A percentile compares a stretch with the other conserved stretches of the same genome.
phyloP scores from a whole-genome alignment of 1,140 invertebrate genomes.

The Pogonomyrmex californicus region DNA sequence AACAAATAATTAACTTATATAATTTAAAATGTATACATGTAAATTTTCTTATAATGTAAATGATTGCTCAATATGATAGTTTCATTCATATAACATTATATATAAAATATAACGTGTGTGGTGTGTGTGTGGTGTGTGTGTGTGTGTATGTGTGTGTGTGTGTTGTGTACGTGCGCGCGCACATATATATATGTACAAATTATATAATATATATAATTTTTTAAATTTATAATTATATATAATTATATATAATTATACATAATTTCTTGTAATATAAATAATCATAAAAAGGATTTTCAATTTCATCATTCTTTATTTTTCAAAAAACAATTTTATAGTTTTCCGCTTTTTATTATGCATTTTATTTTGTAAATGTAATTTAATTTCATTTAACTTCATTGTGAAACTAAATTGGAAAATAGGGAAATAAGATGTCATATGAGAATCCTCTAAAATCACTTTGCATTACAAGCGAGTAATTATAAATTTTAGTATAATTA shows the following conservation, averaged over 20 bases:
- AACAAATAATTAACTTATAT: too few species aligned
- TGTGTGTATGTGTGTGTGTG: too few species aligned
- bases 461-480: neutral
- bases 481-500: neutral
- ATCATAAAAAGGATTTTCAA: neutral
- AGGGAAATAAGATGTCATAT: neutral
- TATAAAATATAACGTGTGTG: too few species aligned
- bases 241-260: neutral
- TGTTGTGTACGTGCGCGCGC: too few species aligned
- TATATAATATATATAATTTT: neutral
- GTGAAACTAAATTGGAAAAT: neutral
- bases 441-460: neutral
- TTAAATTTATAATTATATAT: neutral
- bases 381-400: neutral
- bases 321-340: neutral
- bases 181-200: too few species aligned
- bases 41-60: too few species aligned
- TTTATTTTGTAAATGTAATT: neutral
- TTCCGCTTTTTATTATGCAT: neutral
- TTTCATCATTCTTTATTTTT: neutral
- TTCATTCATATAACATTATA: too few species aligned
- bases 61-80: too few species aligned
- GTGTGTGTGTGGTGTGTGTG: too few species aligned
- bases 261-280: neutral
- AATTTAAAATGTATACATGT: too few species aligned